Percentiles rank a stretch among this genome's conserved stretches.
Evolutionary conservation across 2,888 invertebrate species (phyloP).

Genomic region (Hydroisotoma schaefferi): DNA sequence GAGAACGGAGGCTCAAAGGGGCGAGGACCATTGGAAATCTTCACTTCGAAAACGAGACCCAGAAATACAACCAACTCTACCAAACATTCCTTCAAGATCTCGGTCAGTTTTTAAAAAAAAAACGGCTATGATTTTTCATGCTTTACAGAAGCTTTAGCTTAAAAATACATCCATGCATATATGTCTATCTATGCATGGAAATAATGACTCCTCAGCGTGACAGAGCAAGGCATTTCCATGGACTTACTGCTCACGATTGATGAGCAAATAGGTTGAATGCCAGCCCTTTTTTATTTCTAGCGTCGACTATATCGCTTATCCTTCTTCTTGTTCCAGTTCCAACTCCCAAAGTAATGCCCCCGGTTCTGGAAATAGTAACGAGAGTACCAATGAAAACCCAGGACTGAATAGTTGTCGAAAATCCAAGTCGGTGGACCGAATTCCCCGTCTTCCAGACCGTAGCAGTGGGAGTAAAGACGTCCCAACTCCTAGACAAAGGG

Average conservation of each 20-base stretch:
- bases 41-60: slow-evolving; percentile 64
- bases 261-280: no score
- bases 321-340: slow-evolving; percentile 30
- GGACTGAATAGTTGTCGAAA: slow-evolving; percentile 11
- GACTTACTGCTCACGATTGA: no score
- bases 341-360: slow-evolving; percentile 47
- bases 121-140: neutral
- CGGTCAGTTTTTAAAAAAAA: slow-evolving; percentile 31
- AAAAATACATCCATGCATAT: neutral
- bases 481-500: slow-evolving; percentile 34
- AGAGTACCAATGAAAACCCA: neutral
- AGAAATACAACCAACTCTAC: slow-evolving; percentile 63
- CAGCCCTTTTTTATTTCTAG: no score
- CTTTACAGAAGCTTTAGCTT: neutral
- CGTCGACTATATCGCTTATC: no score
- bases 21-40: slow-evolving; percentile 62
- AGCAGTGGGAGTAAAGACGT: slow-evolving; percentile 22
- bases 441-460: slow-evolving; percentile 41
- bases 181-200: neutral
- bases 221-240: no score
- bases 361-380: slow-evolving; percentile 36
- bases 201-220: no score
- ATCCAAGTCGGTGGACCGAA: slow-evolving; percentile 45
- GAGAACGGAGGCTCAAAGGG: slow-evolving; percentile 34
- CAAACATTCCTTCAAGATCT: slow-evolving; percentile 57